Conservation (phyloP, 2,888 invertebrate genomes). For the Abrostola triplasia region DNA sequence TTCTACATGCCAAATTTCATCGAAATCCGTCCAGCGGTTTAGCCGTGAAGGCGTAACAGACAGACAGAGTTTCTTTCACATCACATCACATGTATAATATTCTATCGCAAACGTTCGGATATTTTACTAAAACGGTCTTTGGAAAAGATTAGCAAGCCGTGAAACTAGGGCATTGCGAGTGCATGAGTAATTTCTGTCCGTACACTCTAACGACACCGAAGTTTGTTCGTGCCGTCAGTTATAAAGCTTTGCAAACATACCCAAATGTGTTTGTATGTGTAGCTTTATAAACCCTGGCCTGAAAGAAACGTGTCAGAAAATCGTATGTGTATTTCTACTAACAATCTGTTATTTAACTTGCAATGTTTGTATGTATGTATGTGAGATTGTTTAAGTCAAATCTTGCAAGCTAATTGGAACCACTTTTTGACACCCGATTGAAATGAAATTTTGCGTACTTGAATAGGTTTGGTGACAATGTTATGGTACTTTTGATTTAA, state of each 20-base stretch:
- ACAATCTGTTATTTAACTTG: too few relatives aligned
- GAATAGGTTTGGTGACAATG: too few relatives aligned
- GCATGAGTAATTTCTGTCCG: conserved; percentile 45
- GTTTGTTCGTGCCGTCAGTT: conserved; percentile 36
- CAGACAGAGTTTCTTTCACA: too few relatives aligned
- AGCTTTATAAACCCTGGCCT: conserved; percentile 21
- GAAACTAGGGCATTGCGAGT: conserved; percentile 44
- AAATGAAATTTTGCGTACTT: too few relatives aligned
- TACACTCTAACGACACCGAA: conserved; percentile 31
- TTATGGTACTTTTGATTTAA: too few relatives aligned
- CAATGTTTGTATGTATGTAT: too few relatives aligned
- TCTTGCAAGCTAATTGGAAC: too few relatives aligned
- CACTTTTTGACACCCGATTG: too few relatives aligned
- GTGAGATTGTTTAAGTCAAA: not conserved
- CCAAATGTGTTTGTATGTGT: conserved; percentile 16
- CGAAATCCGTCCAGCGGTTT: too few relatives aligned
- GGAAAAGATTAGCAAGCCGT: conserved; percentile 33
- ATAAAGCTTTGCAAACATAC: conserved; percentile 21
- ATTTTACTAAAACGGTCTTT: conserved; percentile 22
- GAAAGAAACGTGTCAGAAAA: conserved; percentile 38
- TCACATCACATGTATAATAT: not conserved
- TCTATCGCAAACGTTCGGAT: conserved; percentile 1
- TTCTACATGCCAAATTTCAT: too few relatives aligned
- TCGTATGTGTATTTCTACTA: conserved; percentile 33
- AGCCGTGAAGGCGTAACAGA: too few relatives aligned